Percentiles rank a stretch among this genome's conserved stretches.
Conservation (phyloP, 2,888 invertebrate species). For the Drosophila heteroneura region DNA sequence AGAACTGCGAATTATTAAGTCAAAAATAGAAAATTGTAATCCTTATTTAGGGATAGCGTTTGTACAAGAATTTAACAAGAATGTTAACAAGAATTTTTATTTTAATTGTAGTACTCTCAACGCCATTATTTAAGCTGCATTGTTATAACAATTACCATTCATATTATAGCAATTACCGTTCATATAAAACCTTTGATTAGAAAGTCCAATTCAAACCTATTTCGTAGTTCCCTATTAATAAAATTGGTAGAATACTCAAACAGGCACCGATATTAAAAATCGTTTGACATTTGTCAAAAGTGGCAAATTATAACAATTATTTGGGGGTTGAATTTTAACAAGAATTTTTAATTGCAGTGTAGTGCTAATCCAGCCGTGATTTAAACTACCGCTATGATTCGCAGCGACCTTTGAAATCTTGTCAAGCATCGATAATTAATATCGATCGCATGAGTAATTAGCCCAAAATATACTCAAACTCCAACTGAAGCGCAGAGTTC, state of each 20-base stretch:
- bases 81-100: no score
- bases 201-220: no score
- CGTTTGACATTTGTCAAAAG: no score
- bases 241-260: background rate
- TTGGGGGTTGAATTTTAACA: background rate
- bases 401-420: background rate
- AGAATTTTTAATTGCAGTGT: background rate
- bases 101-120: no score
- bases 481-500: no score
- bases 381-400: background rate
- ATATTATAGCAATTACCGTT: no score
- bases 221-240: background rate
- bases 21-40: background rate
- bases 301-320: no score
- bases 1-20: background rate
- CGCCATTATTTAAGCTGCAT: no score
- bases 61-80: no score
- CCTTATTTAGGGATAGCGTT: background rate
- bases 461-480: background rate
- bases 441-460: constrained; percentile 29
- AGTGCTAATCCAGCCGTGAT: background rate
- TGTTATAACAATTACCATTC: no score
- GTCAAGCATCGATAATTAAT: constrained; percentile 12
- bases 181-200: no score
- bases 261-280: no score